Conservation (phyloP, 2,888 invertebrate species). For the Nomada goodeniana region DNA sequence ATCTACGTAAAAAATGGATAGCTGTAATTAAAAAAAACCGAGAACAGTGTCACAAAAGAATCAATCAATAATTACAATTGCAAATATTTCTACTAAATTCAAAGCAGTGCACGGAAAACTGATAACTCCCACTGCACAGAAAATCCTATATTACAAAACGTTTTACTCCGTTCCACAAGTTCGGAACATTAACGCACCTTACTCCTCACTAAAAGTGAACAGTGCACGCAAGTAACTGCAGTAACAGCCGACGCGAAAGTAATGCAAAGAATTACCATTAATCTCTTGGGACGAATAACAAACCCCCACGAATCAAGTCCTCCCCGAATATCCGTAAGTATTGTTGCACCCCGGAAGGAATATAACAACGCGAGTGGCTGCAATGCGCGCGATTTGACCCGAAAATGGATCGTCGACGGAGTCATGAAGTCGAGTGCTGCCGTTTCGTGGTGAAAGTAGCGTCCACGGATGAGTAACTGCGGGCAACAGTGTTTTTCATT, state of each 20-base stretch:
- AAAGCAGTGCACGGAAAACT: no score
- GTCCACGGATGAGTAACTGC: slow-evolving; percentile 34
- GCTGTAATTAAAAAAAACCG: no score
- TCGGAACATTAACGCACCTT: no score
- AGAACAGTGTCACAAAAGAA: no score
- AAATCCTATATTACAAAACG: no score
- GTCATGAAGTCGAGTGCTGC: background rate
- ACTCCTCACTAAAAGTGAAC: no score
- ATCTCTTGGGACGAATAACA: background rate
- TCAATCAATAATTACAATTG: no score
- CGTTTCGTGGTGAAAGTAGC: slow-evolving; percentile 11
- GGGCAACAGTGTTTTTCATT: slow-evolving; percentile 51
- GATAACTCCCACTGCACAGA: no score
- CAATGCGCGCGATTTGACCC: slow-evolving; percentile 5
- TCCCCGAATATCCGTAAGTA: background rate
- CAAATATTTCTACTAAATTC: no score
- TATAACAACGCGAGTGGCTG: background rate
- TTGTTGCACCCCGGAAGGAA: background rate
- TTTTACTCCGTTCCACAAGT: no score
- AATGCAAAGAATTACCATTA: background rate
- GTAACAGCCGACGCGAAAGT: background rate
- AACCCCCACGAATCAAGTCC: background rate
- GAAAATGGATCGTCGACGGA: background rate
- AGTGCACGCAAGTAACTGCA: no score
- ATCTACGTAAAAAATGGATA: no score